Base-by-base conservation (phyloP, 2,797 vertebrate genomes). In the Paramormyrops hopkinsi region DNA sequence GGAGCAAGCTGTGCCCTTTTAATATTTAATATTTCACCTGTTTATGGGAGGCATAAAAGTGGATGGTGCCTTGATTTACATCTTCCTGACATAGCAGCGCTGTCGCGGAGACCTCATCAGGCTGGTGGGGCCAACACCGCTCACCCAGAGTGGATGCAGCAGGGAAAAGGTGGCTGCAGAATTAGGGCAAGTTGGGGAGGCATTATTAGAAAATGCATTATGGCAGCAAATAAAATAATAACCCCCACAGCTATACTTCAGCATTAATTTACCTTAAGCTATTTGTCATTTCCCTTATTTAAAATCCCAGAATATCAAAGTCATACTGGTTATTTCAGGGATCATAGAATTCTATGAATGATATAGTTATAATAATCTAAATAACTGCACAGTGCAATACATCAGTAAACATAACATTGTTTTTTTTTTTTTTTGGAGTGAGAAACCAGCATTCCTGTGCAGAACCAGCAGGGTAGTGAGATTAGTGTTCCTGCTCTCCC, bases 231-330 rank as follows among this genome's bases (percentile, higher is more conserved):
- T 94, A 92, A 92, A 95, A 94, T 95, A 94, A 95, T 95, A 95
- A 94, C 95, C 94, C 93, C 93, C 91, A 91, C 94, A 91, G 91
- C 94, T 93, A 93, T 95, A 95, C 95, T 95, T 95, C 95, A 92
- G 93, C 90, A 92, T 95, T 95, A 96, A 95, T 94, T 94, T 93
- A 92, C 90, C 89, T 95, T 95, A 94, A 90, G 91, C 92, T 94
- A 95, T 96, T 95, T 92, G 91, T 95, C 95, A 95, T 94, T 94
- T 92, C 89, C 92, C 91, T 94, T 94, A 93, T 94, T 96, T 95
- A 95, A 95, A 95, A 95, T 96, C 94, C 95, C 94, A 93, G 94
- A 95, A 94, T 95, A 94, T 95, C 94, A 95, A 95, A 94, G 91
- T 89, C 93, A 94, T 90, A 90, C 91, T n/a, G 86, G 93, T 96